These are phyloP conservation scores for Vanessa cardui DNA, from an alignment of 2,888 invertebrate genomes.

Conservation along the genomic window DNA sequence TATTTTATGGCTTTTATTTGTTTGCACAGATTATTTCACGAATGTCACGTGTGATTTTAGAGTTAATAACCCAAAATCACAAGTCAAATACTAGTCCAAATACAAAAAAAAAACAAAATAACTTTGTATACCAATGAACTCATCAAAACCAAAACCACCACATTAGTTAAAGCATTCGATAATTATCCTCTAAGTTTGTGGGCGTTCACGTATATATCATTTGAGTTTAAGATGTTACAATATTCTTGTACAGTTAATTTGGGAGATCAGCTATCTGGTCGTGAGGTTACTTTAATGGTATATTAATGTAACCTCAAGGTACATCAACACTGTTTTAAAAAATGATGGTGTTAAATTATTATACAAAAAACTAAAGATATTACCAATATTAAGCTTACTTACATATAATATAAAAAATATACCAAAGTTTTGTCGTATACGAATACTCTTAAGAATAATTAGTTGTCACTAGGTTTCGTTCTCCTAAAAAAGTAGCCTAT, in stretches of 20 bases:
- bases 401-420: too few species aligned
- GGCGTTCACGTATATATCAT: slow-evolving; percentile 78
- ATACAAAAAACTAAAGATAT: too few species aligned
- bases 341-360: too few species aligned
- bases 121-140: slow-evolving; percentile 62
- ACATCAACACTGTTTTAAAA: too few species aligned
- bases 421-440: too few species aligned
- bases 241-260: slow-evolving; percentile 63
- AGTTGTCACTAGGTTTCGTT: too few species aligned
- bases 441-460: too few species aligned
- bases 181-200: slow-evolving; percentile 71
- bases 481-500: too few species aligned
- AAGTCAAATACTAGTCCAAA: slow-evolving; percentile 22
- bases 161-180: slow-evolving; percentile 69
- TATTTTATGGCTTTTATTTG: too few species aligned
- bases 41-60: background rate
- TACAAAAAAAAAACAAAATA: slow-evolving; percentile 51
- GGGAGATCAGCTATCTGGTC: slow-evolving; percentile 54
- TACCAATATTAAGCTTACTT: too few species aligned
- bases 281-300: slow-evolving; percentile 59
- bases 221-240: slow-evolving; percentile 77
- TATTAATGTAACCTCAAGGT: slow-evolving; percentile 2
- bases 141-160: slow-evolving; percentile 76
- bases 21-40: too few species aligned
- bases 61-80: slow-evolving; percentile 20